phyloP scores from a whole-genome alignment of 2,888 invertebrate species.

The Cremastobaeus sp. region DNA sequence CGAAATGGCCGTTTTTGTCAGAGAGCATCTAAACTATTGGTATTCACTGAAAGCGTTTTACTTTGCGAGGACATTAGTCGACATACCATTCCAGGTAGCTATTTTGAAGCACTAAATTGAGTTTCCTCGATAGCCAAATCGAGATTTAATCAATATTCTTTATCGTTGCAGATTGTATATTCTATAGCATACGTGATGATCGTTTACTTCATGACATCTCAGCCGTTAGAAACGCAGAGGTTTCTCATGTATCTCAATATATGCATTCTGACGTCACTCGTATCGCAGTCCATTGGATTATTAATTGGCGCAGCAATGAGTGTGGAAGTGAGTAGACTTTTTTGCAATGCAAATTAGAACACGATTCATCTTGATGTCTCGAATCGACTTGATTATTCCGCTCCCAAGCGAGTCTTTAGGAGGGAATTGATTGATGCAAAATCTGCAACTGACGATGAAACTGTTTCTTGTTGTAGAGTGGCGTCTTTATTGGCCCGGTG shows the following conservation, averaged over 20 bases:
- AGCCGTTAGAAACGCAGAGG: conserved; percentile 92
- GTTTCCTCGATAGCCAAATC: not conserved
- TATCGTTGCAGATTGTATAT: conserved; percentile 74
- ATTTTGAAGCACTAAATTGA: not conserved
- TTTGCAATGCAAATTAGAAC: too few relatives aligned
- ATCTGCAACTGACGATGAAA: not conserved
- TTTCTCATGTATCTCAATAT: conserved; percentile 89
- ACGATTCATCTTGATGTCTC: too few relatives aligned
- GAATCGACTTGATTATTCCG: too few relatives aligned
- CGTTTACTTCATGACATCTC: conserved; percentile 96
- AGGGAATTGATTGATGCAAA: conserved; percentile 8
- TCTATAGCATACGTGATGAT: conserved; percentile 81
- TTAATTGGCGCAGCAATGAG: conserved; percentile 95
- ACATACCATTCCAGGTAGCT: conserved; percentile 95
- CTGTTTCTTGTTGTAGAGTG: conserved; percentile 77
- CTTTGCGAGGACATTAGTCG: conserved; percentile 96
- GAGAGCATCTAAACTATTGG: conserved; percentile 98
- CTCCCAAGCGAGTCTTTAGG: too few relatives aligned
- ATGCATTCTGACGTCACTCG: conserved; percentile 90
- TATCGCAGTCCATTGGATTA: conserved; percentile 94
- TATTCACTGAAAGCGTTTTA: conserved; percentile 98
- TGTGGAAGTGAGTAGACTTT: conserved; percentile 84
- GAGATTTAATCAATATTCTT: conserved; percentile 63
- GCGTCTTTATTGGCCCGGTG: conserved; percentile 89
- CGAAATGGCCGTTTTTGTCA: conserved; percentile 95